Percentiles rank a stretch among this genome's conserved stretches.
phyloP scores from a whole-genome alignment of 2,797 vertebrate genomes.

The Pygocentrus nattereri region DNA sequence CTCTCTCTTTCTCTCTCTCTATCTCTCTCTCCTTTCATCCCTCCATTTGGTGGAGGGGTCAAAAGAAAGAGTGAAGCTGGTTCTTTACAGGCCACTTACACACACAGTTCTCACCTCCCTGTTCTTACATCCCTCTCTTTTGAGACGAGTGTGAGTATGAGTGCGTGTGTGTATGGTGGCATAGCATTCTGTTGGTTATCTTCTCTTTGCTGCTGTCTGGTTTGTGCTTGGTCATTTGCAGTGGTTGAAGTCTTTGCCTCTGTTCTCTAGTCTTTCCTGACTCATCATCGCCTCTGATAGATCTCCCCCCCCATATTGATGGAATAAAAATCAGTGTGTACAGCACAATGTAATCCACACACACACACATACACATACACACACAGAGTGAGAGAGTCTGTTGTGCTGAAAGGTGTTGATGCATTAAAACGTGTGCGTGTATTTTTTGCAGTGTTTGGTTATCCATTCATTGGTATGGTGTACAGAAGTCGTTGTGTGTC shows the following conservation, averaged over 20 bases:
- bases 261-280: conserved; percentile 47
- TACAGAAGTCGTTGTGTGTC: conserved; percentile 30
- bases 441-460: conserved; percentile 24
- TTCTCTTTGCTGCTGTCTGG: conserved; percentile 59
- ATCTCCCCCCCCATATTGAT: conserved; percentile 45
- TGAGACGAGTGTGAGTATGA: conserved; percentile 46
- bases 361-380: conserved; percentile 11
- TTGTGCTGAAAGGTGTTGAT: conserved; percentile 26
- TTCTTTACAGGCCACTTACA: conserved; percentile 25
- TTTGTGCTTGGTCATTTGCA: conserved; percentile 55
- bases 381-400: conserved; percentile 27
- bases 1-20: conserved; percentile 49
- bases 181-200: conserved; percentile 50
- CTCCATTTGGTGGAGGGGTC: conserved; percentile 14
- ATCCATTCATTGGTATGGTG: conserved; percentile 35
- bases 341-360: conserved; percentile 44
- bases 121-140: conserved; percentile 36
- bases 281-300: conserved; percentile 40
- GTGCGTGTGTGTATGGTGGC: conserved; percentile 39
- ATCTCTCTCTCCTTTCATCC: conserved; percentile 46
- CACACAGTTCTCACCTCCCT: conserved; percentile 34
- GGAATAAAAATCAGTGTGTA: conserved; percentile 44
- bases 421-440: conserved; percentile 25
- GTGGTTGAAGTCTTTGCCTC: conserved; percentile 55
- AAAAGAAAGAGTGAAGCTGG: conserved; percentile 41